A percentile compares a stretch with the other conserved stretches of the same genome.
Evolutionary conservation across 2,797 vertebrate species (phyloP).

Genomic region (Gymnoscopelus microlampas): DNA sequence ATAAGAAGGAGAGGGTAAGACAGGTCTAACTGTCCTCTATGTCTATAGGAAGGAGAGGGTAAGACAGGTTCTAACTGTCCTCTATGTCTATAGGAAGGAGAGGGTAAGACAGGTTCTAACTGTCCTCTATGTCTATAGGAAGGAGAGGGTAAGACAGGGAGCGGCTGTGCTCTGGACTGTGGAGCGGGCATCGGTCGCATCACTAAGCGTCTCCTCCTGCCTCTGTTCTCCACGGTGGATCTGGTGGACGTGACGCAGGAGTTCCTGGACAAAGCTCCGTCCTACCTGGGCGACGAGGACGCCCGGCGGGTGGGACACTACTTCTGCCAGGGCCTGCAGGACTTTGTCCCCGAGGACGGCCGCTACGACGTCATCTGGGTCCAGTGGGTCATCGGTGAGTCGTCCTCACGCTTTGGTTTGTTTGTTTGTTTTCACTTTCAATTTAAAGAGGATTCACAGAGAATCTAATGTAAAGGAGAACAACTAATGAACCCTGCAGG

Average conservation of each 20-base stretch:
- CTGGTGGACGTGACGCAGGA: slow-evolving; percentile 95
- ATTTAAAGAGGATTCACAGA: too few relatives aligned
- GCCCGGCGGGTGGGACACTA: slow-evolving; percentile 88
- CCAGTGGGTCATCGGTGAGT: slow-evolving; percentile 98
- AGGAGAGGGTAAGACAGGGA: slow-evolving; percentile 85
- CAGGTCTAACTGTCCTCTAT: too few relatives aligned
- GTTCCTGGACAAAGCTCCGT: slow-evolving; percentile 91
- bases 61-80: too few relatives aligned
- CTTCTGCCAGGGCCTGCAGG: slow-evolving; percentile 92
- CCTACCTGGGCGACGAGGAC: slow-evolving; percentile 88
- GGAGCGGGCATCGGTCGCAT: slow-evolving; percentile 95
- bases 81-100: too few relatives aligned
- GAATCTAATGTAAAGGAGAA: too few relatives aligned
- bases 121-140: slow-evolving; percentile 68
- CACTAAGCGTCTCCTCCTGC: slow-evolving; percentile 92
- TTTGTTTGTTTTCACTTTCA: too few relatives aligned
- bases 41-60: too few relatives aligned
- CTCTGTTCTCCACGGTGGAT: slow-evolving; percentile 92
- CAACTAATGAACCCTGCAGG: too few relatives aligned
- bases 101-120: too few relatives aligned
- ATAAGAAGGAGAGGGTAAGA: too few relatives aligned
- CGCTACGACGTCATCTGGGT: slow-evolving; percentile 98
- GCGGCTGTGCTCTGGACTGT: slow-evolving; percentile 90
- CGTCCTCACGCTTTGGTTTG: too few relatives aligned
- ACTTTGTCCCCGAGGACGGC: slow-evolving; percentile 87